A percentile compares a stretch with the other conserved stretches of the same genome.
phyloP scores from a whole-genome alignment of 1,140 invertebrate genomes.

The Bombus pascuorum region DNA sequence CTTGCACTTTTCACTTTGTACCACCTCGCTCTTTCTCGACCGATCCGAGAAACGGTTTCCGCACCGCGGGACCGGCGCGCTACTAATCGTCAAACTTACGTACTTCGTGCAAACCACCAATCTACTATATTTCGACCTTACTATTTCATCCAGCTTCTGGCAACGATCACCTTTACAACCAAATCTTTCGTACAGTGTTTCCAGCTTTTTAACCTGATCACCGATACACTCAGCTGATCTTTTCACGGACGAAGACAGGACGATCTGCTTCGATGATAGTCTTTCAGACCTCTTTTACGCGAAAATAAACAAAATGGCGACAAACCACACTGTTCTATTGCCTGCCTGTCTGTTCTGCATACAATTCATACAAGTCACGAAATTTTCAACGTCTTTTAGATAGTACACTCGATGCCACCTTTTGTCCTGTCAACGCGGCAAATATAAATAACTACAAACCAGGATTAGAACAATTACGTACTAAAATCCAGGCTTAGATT shows the following conservation, averaged over 20 bases:
- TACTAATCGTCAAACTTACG: constrained; percentile 42
- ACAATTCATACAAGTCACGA: background rate
- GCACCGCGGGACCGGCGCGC: constrained; percentile 49
- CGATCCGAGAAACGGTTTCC: constrained; percentile 52
- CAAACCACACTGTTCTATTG: constrained; percentile 61
- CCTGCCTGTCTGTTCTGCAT: constrained; percentile 36
- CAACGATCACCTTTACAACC: constrained; percentile 1
- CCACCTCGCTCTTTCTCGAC: constrained; percentile 20
- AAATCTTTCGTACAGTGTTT: background rate
- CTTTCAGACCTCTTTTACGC: constrained; percentile 63
- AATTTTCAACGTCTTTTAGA: constrained; percentile 36
- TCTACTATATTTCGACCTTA: constrained; percentile 21
- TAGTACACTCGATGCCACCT: background rate
- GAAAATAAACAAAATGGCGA: constrained; percentile 80
- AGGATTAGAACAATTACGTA: background rate
- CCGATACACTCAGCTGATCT: constrained; percentile 34
- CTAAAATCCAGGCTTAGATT: background rate
- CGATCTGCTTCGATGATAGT: constrained; percentile 45
- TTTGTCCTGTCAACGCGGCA: background rate
- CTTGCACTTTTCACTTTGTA: constrained; percentile 12
- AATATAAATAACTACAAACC: background rate
- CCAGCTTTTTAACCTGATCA: constrained; percentile 32
- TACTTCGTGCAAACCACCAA: constrained; percentile 29
- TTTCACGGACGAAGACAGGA: constrained; percentile 29
- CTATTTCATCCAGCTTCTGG: constrained; percentile 9